phyloP scores from a whole-genome alignment of 2,797 vertebrate genomes.

The Sebastolobus altivelis region DNA sequence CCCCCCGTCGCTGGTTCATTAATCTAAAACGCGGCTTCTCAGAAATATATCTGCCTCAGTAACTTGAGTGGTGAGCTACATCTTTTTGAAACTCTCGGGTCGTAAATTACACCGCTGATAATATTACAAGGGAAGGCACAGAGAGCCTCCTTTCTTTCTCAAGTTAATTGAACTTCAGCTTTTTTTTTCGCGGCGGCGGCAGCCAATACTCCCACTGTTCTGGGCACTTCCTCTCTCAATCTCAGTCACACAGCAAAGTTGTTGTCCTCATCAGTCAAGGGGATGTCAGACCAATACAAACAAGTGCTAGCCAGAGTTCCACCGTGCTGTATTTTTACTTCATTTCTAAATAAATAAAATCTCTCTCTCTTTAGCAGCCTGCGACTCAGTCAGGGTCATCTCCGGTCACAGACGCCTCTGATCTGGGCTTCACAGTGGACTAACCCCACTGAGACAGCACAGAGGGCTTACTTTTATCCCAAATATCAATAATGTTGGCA shows the following conservation, averaged over 20 bases:
- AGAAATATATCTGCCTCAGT: conserved; percentile 64
- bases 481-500: conserved; percentile 68
- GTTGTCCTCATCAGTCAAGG: conserved; percentile 46
- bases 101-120: conserved; percentile 66
- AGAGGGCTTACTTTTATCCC: conserved; percentile 61
- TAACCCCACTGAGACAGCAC: conserved; percentile 48
- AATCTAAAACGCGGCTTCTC: conserved; percentile 72
- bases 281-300: conserved; percentile 31
- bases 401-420: conserved; percentile 52
- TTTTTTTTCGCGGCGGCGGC: conserved; percentile 52
- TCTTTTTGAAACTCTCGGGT: conserved; percentile 57
- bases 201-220: conserved; percentile 31
- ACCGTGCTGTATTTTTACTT: conserved; percentile 14
- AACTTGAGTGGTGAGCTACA: conserved; percentile 61
- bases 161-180: conserved; percentile 65
- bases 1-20: conserved; percentile 61
- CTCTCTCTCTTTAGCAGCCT: conserved; percentile 24
- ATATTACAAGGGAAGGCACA: conserved; percentile 56
- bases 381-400: conserved; percentile 43
- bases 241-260: conserved; percentile 33
- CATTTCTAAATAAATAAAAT: conserved; percentile 35
- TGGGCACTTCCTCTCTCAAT: conserved; percentile 16
- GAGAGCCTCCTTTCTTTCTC: conserved; percentile 49
- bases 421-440: conserved; percentile 65
- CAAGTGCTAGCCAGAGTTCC: conserved; percentile 5